These are phyloP conservation scores for Tragelaphus strepsiceros DNA, from an alignment of 2,113 vertebrate species.

Conservation along the genomic window DNA sequence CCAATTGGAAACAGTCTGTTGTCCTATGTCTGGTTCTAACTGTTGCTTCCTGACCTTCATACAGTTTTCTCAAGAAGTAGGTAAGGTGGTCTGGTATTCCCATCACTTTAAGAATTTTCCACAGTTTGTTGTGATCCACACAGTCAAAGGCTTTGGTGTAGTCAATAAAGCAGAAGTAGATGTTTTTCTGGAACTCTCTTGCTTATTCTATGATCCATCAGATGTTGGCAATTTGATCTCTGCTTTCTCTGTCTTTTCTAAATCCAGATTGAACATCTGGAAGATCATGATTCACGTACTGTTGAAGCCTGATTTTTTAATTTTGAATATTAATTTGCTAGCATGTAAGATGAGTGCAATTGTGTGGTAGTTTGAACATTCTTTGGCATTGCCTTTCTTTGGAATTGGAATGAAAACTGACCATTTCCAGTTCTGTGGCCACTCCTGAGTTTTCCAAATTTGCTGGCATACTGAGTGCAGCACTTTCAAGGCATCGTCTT, in stretches of 20 bases:
- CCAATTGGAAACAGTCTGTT: neutral
- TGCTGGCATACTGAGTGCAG: neutral
- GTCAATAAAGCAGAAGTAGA: neutral
- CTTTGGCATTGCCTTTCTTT: neutral
- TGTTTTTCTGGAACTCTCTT: neutral
- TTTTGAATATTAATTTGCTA: neutral
- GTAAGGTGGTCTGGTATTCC: neutral
- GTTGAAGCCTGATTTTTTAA: neutral
- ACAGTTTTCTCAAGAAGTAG: neutral
- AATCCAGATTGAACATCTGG: neutral
- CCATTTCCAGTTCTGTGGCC: neutral
- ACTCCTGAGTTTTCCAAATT: neutral
- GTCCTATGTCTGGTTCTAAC: neutral
- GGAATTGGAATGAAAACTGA: neutral
- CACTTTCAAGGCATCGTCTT: neutral
- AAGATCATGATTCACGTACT: neutral
- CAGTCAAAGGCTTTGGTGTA: neutral
- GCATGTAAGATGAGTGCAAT: neutral
- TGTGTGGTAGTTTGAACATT: neutral
- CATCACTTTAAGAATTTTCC: neutral
- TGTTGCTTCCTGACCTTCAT: neutral
- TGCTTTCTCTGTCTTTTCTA: neutral
- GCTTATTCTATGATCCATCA: neutral
- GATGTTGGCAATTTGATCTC: neutral
- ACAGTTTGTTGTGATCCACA: neutral